Conservation (phyloP, 2,797 vertebrate genomes). For the Silurus aristotelis region DNA sequence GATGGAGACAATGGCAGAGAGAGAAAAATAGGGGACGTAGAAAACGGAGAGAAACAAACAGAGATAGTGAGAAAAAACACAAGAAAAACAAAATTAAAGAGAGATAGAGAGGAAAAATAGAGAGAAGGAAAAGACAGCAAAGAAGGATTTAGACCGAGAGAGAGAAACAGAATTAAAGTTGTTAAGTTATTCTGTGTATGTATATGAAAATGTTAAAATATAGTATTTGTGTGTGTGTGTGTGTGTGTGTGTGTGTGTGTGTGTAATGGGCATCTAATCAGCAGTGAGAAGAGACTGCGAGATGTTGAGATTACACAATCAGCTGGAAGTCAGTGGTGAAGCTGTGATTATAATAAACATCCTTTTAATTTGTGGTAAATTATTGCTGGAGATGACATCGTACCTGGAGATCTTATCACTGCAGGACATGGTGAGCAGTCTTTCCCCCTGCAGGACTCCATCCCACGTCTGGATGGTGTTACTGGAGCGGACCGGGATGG, state of each 20-base stretch:
- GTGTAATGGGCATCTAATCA: slow-evolving; percentile 34
- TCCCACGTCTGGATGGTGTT: slow-evolving; percentile 97
- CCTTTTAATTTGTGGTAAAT: too few species aligned
- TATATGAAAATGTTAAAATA: neutral
- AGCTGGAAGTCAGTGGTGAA: neutral
- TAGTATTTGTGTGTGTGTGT: neutral
- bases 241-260: neutral
- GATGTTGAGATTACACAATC: neutral
- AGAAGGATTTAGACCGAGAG: neutral
- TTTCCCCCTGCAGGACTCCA: slow-evolving; percentile 90
- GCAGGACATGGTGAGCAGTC: slow-evolving; percentile 97
- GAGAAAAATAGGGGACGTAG: neutral
- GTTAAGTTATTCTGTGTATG: too few species aligned
- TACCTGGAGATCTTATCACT: slow-evolving; percentile 97
- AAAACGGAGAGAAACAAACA: neutral
- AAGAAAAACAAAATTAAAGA: neutral
- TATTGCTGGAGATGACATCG: neutral
- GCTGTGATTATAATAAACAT: neutral
- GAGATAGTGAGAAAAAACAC: neutral
- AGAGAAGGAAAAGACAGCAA: neutral
- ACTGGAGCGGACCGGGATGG: slow-evolving; percentile 90
- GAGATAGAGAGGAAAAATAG: neutral
- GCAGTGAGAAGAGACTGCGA: neutral
- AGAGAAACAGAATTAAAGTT: neutral
- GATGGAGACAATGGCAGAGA: neutral